Base-by-base conservation (phyloP, 1,140 invertebrate genomes). In the Lasioglossum albipes region DNA sequence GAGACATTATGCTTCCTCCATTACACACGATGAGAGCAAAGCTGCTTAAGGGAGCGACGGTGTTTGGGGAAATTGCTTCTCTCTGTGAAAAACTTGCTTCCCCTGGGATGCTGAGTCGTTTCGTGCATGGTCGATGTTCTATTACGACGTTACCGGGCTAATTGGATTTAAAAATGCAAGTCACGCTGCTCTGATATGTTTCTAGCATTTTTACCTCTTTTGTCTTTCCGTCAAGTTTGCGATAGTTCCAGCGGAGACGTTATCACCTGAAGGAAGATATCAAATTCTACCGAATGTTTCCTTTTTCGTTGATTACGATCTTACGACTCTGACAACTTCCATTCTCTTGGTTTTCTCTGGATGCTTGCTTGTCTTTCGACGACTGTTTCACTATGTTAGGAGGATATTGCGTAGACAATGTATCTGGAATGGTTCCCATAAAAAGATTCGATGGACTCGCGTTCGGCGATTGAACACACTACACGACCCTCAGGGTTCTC, bases 1-100 rank as follows among this genome's bases (percentile, higher is more conserved):
- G 84, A 86, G 84, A 85, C 72, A 83, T 86, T 79, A 79, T 74
- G 52, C 75, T 52, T 73, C 64, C 61, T 52, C 68, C 71, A 62
- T 82, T 85, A 71, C 75, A 71, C 66, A 59, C 74, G 52, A 78
- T 64, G 73, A 79, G 67, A 42, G 61, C 41, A 59, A 57, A 20
- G 66, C 69, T 73, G 59, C 76, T 79, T 54, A 71, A 72, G 31
- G 16, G n/a, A 3, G 9, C 42, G 69, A 0, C 41, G n/a, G 18
- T 66, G 61, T 74, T 79, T 54, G 49, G 18, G 49, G 36, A 75
- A 67, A 78, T 81, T 84, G 79, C 72, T 72, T 72, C 71, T 72
- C 31, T 49, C 27, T 22, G 7, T 16, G n/a, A 57, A 72, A 64
- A 64, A 61, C 59, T 13, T 61, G 7, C 7, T 20, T 10, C 22